A percentile compares a stretch with the other conserved stretches of the same genome.
These are phyloP conservation scores for Chloromyia formosa DNA, from an alignment of 2,888 invertebrate species.

Conservation along the genomic window DNA sequence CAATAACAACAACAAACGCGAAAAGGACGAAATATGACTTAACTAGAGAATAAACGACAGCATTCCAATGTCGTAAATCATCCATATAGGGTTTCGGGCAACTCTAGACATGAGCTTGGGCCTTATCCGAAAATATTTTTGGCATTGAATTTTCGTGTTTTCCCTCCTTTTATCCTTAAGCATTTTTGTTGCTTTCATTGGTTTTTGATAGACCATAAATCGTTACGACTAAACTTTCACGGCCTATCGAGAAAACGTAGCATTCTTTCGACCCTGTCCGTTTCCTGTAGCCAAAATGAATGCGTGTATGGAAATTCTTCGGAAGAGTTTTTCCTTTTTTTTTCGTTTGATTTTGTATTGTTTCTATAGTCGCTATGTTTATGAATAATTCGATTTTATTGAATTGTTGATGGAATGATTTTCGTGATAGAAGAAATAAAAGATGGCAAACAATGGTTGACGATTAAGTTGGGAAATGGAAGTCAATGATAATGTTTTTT, in stretches of 20 bases:
- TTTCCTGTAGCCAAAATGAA: slow-evolving; percentile 18
- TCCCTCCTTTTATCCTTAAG: too few relatives aligned
- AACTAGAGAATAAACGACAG: slow-evolving; percentile 49
- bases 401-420: slow-evolving; percentile 26
- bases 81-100: slow-evolving; percentile 20
- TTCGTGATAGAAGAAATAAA: slow-evolving; percentile 36
- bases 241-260: slow-evolving; percentile 25
- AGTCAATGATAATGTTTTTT: too few relatives aligned
- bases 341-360: slow-evolving; percentile 11
- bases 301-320: slow-evolving; percentile 38
- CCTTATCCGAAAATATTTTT: slow-evolving; percentile 18
- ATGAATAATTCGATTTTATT: slow-evolving; percentile 36
- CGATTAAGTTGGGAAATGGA: not conserved
- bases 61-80: slow-evolving; percentile 46
- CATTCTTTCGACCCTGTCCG: slow-evolving; percentile 20
- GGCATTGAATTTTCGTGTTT: slow-evolving; percentile 12
- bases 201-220: slow-evolving; percentile 40
- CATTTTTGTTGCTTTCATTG: slow-evolving; percentile 30
- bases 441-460: not conserved
- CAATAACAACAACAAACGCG: slow-evolving; percentile 11
- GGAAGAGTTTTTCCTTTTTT: not conserved
- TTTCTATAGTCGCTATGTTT: slow-evolving; percentile 20
- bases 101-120: not conserved
- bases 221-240: slow-evolving; percentile 39
- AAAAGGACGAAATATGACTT: slow-evolving; percentile 48